Evolutionary conservation across 2,797 vertebrate species (phyloP).

Genomic region (Lepilemur septentrionalis): DNA sequence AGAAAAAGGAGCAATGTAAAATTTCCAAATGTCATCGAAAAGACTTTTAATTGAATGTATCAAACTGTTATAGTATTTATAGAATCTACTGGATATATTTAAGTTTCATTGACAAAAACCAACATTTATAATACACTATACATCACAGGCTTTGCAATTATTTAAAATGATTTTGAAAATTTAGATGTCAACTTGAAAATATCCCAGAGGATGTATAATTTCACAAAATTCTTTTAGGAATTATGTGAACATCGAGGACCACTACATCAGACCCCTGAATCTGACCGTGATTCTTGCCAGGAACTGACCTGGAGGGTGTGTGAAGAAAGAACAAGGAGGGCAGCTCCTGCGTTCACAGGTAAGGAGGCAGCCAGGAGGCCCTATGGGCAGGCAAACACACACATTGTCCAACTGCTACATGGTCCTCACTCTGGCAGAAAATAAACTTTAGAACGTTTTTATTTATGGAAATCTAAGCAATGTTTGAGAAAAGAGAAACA

Average conservation of each 20-base stretch:
- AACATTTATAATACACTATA: not conserved
- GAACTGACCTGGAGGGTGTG: accelerated
- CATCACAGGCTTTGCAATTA: not conserved
- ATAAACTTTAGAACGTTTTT: not conserved
- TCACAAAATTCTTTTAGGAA: not conserved
- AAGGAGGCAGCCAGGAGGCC: too few species aligned
- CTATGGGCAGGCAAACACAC: not conserved
- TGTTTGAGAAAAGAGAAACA: not conserved
- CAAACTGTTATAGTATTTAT: not conserved
- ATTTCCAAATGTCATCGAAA: not conserved
- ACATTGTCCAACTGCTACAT: not conserved
- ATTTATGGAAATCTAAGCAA: not conserved
- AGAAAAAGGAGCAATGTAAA: slow-evolving; percentile 1
- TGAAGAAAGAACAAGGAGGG: not conserved
- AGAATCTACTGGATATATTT: not conserved
- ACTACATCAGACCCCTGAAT: not conserved
- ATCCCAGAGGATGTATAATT: not conserved
- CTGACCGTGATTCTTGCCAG: not conserved
- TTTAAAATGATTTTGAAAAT: not conserved
- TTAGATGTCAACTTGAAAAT: not conserved
- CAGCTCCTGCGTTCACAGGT: accelerated
- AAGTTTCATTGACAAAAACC: not conserved
- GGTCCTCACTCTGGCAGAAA: not conserved
- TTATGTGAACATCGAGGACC: not conserved
- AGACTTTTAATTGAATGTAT: not conserved